These are phyloP conservation scores for Chinchilla lanigera DNA, from an alignment of 2,113 vertebrate genomes.

Conservation along the genomic window DNA sequence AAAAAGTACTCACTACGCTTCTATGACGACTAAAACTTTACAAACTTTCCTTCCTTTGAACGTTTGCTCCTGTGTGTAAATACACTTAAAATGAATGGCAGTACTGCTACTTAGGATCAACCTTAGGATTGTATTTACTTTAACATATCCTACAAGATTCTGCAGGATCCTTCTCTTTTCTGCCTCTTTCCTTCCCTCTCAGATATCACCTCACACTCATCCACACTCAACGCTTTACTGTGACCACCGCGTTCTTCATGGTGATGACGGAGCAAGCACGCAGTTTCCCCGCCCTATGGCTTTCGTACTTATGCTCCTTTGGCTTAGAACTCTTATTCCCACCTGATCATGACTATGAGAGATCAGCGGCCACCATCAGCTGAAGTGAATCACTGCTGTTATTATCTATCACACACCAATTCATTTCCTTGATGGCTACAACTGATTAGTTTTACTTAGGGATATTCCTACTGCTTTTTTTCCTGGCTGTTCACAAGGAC, in stretches of 20 bases:
- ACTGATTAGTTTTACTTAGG: not conserved
- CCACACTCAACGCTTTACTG: not conserved
- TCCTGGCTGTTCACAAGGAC: not conserved
- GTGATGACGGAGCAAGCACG: not conserved
- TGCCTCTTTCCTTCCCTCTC: not conserved
- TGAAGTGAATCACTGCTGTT: not conserved
- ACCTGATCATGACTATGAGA: not conserved
- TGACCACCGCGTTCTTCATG: not conserved
- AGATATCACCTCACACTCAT: not conserved
- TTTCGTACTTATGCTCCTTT: not conserved
- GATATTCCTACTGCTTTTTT: not conserved
- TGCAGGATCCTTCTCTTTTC: not conserved
- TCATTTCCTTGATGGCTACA: not conserved
- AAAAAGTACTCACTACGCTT: slow-evolving; percentile 61
- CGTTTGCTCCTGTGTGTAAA: not conserved
- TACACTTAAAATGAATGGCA: not conserved
- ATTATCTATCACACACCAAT: not conserved
- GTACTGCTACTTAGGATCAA: not conserved
- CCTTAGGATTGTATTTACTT: not conserved
- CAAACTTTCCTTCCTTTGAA: not conserved
- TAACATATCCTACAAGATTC: not conserved
- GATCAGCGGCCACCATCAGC: not conserved
- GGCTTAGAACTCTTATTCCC: not conserved
- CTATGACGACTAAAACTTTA: not conserved
- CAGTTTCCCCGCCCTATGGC: rapidly evolving